A percentile compares a stretch with the other conserved stretches of the same genome.
Evolutionary conservation across 2,797 vertebrate genomes (phyloP).

Genomic region (Melanotaenia boesemani): DNA sequence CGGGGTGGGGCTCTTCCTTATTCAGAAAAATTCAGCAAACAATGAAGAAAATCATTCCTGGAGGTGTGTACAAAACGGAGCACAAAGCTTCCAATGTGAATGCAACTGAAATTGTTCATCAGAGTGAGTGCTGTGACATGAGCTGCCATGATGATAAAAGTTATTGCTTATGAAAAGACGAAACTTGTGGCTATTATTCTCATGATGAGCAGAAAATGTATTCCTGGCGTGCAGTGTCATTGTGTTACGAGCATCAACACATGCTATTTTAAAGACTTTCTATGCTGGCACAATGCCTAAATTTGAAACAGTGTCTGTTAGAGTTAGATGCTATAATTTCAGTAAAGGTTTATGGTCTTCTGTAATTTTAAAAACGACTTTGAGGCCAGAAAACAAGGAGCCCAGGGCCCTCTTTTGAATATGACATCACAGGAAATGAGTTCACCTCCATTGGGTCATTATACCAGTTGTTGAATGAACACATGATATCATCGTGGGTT

Average conservation of each 20-base stretch:
- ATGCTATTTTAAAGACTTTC: neutral
- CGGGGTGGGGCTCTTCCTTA: conserved; percentile 57
- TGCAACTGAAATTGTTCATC: conserved; percentile 26
- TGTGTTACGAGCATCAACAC: conserved; percentile 26
- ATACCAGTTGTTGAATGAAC: conserved; percentile 6
- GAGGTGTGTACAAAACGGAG: conserved; percentile 33
- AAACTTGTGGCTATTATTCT: neutral
- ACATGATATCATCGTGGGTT: conserved; percentile 62
- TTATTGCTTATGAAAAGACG: conserved; percentile 20
- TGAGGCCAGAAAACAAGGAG: conserved; percentile 32
- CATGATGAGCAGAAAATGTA: conserved; percentile 9
- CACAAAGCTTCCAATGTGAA: conserved; percentile 32
- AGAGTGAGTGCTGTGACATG: neutral
- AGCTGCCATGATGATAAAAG: neutral
- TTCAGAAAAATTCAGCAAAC: conserved; percentile 54
- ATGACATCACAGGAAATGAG: conserved; percentile 67
- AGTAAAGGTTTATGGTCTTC: neutral
- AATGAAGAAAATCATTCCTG: conserved; percentile 48
- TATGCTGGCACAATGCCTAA: neutral
- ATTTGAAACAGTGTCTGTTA: neutral
- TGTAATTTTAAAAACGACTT: neutral
- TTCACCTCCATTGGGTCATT: conserved; percentile 59
- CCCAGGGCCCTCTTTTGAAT: conserved; percentile 28
- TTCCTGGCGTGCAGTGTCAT: conserved; percentile 22
- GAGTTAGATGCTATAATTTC: neutral